Evolutionary conservation across 1,140 invertebrate genomes (phyloP).

Genomic region (Drosophila subpulchrella): DNA sequence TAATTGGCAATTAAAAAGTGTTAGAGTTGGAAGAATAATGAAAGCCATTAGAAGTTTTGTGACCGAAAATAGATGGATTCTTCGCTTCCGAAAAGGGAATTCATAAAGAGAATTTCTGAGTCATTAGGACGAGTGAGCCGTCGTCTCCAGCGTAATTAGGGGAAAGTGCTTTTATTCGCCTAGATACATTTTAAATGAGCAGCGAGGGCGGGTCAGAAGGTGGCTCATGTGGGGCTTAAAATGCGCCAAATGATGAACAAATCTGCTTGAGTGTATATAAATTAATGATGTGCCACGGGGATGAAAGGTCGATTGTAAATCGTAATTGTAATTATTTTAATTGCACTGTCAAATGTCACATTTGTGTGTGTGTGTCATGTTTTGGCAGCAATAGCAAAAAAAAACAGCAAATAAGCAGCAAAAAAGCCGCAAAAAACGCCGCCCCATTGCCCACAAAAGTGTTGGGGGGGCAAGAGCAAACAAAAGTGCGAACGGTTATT

Average conservation of each 20-base stretch:
- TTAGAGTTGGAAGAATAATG: conserved; percentile 43
- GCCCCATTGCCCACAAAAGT: conserved; percentile 34
- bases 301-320: conserved; percentile 63
- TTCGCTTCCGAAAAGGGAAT: background rate
- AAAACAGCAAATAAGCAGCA: background rate
- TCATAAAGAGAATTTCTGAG: conserved; percentile 26
- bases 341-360: conserved; percentile 63
- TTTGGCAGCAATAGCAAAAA: conserved; percentile 8
- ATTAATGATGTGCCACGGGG: conserved; percentile 66
- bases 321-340: conserved; percentile 77
- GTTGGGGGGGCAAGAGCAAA: conserved; percentile 42
- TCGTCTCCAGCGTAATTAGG: conserved; percentile 40
- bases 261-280: conserved; percentile 26
- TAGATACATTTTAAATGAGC: conserved; percentile 56
- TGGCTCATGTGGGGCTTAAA: too few relatives aligned
- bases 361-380: too few relatives aligned
- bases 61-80: conserved; percentile 22
- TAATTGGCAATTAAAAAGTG: conserved; percentile 78
- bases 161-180: conserved; percentile 48
- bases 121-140: conserved; percentile 2
- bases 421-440: conserved; percentile 18
- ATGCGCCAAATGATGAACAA: conserved; percentile 7
- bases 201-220: conserved; percentile 14
- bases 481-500: conserved; percentile 79
- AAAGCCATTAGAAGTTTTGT: conserved; percentile 61